Evolutionary conservation across 2,888 invertebrate genomes (phyloP).

Genomic region (Hirtodrosophila duncani): DNA sequence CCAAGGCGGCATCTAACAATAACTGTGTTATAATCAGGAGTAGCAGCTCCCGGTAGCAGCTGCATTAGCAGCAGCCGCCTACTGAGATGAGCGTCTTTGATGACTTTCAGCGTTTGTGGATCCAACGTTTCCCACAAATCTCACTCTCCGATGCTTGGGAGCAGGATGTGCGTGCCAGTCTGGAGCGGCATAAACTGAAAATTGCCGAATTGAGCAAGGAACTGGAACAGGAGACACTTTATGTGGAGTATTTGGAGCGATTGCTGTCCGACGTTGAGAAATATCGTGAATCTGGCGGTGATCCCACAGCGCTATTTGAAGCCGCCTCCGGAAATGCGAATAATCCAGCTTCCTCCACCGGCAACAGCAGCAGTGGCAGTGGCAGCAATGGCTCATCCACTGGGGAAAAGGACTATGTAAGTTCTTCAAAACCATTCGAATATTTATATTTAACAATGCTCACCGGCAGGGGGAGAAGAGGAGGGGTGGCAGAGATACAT

Average conservation of each 20-base stretch:
- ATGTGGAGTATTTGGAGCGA: slow-evolving; percentile 92
- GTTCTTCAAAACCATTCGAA: no score
- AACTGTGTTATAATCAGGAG: slow-evolving; percentile 1
- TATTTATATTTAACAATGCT: no score
- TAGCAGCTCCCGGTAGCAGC: slow-evolving; percentile 14
- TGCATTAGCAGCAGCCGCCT: slow-evolving; percentile 24
- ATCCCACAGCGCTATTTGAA: slow-evolving; percentile 78
- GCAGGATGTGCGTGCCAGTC: slow-evolving; percentile 93
- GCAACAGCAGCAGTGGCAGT: slow-evolving; percentile 20
- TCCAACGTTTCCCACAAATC: slow-evolving; percentile 93
- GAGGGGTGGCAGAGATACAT: no score
- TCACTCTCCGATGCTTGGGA: slow-evolving; percentile 95
- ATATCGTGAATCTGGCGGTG: slow-evolving; percentile 81
- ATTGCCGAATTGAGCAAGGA: slow-evolving; percentile 89
- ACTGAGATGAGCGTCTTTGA: slow-evolving; percentile 93
- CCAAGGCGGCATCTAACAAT: slow-evolving; percentile 11
- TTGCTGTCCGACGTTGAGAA: slow-evolving; percentile 91
- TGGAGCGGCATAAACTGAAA: slow-evolving; percentile 92
- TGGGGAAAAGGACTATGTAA: no score
- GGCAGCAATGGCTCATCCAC: slow-evolving; percentile 23
- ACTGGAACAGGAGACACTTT: slow-evolving; percentile 92
- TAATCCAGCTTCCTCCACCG: slow-evolving; percentile 15
- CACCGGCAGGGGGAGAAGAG: no score
- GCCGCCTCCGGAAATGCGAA: slow-evolving; percentile 66
- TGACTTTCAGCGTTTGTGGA: slow-evolving; percentile 95